Evolutionary conservation across 2,113 vertebrate genomes (phyloP).

Genomic region (Orycteropus afer): DNA sequence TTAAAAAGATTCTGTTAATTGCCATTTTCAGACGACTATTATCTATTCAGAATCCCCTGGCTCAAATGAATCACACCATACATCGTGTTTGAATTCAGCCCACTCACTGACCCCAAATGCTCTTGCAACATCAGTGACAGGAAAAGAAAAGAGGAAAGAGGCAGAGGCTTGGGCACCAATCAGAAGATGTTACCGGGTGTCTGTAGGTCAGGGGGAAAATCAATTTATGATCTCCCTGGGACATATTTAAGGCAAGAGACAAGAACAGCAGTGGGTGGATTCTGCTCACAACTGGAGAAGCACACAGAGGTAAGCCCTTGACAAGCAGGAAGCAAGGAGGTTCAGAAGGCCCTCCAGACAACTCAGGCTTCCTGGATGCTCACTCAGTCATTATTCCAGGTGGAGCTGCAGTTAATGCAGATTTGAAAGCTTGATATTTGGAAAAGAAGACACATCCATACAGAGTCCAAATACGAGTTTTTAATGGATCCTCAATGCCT

Average conservation of each 20-base stretch:
- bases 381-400: not conserved
- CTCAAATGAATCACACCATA: conserved; percentile 2
- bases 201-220: not conserved
- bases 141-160: not conserved
- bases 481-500: not conserved
- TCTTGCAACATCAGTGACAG: not conserved
- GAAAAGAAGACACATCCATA: not conserved
- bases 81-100: not conserved
- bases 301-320: not conserved
- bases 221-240: not conserved
- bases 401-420: not conserved
- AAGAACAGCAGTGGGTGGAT: not conserved
- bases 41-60: conserved; percentile 68
- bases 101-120: conserved; percentile 29
- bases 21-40: conserved; percentile 59
- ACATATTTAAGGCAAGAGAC: conserved; percentile 2
- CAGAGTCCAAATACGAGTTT: not conserved
- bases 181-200: not conserved
- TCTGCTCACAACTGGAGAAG: not conserved
- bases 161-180: not conserved
- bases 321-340: fast-evolving
- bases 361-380: not conserved
- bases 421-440: not conserved
- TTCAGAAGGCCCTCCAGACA: fast-evolving
- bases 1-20: conserved; percentile 67